These are phyloP conservation scores for Parnassius smintheus DNA, from an alignment of 2,888 invertebrate species.

Conservation along the genomic window DNA sequence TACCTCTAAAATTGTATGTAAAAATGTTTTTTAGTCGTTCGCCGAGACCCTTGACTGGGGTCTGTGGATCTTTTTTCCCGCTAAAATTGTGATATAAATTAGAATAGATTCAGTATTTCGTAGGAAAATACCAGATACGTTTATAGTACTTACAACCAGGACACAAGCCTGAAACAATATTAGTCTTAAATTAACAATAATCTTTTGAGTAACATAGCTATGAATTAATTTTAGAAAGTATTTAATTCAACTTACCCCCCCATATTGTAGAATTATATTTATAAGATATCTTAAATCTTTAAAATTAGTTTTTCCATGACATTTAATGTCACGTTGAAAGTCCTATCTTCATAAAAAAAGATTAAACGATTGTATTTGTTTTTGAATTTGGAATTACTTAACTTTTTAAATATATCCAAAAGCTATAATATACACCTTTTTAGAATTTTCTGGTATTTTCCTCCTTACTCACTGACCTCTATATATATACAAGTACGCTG, in stretches of 20 bases:
- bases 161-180: constrained; percentile 29
- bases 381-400: constrained; percentile 13
- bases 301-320: constrained; percentile 6
- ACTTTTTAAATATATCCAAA: constrained; percentile 7
- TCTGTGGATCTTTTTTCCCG: constrained; percentile 31
- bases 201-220: no score
- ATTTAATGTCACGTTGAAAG: not conserved
- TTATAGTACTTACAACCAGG: constrained; percentile 30
- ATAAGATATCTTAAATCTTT: constrained; percentile 2
- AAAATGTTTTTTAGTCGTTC: constrained; percentile 40
- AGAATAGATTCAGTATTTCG: no score
- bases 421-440: no score
- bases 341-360: no score
- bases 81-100: not conserved
- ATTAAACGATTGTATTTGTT: not conserved
- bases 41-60: constrained; percentile 35
- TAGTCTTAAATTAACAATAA: not conserved
- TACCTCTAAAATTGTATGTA: constrained; percentile 43
- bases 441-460: no score
- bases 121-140: no score
- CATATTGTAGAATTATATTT: constrained; percentile 29
- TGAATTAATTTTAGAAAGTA: not conserved
- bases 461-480: no score
- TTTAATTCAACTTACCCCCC: constrained; percentile 35
- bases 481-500: no score